Evolutionary conservation across 2,113 vertebrate species (phyloP).

Genomic region (Sisor rabdophorus): DNA sequence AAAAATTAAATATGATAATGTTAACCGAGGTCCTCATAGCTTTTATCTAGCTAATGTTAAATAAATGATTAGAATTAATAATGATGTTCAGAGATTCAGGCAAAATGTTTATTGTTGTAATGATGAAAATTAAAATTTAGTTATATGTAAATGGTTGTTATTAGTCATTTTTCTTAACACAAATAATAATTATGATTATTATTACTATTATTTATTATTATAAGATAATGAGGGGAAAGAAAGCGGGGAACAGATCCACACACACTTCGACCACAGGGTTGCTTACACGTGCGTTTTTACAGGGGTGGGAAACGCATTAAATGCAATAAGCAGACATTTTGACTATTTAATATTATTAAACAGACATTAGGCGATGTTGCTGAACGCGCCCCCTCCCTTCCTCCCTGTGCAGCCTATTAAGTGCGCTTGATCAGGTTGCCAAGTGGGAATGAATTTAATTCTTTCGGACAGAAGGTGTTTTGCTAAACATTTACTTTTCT

Average conservation of each 20-base stretch:
- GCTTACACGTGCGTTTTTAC: neutral
- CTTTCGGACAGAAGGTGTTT: constrained; percentile 67
- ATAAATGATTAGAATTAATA: neutral
- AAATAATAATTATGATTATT: neutral
- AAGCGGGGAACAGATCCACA: neutral
- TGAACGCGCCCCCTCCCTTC: constrained; percentile 5
- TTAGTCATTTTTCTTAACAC: neutral
- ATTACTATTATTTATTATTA: too few species aligned
- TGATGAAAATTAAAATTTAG: neutral
- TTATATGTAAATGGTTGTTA: neutral
- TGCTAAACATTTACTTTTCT: constrained; percentile 67
- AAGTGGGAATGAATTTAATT: constrained; percentile 63
- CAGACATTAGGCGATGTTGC: constrained; percentile 11
- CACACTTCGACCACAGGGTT: neutral
- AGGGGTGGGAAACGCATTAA: constrained; percentile 16
- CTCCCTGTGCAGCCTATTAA: constrained; percentile 66
- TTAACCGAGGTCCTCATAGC: too few species aligned
- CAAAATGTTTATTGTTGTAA: neutral
- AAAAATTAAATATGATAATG: too few species aligned
- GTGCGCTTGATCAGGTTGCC: constrained; percentile 72
- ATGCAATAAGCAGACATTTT: constrained; percentile 29
- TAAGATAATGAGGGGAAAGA: too few species aligned
- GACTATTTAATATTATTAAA: constrained; percentile 32
- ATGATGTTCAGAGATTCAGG: neutral
- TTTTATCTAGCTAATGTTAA: neutral